phyloP scores from a whole-genome alignment of 1,140 invertebrate genomes.

The Zaprionus davidi region DNA sequence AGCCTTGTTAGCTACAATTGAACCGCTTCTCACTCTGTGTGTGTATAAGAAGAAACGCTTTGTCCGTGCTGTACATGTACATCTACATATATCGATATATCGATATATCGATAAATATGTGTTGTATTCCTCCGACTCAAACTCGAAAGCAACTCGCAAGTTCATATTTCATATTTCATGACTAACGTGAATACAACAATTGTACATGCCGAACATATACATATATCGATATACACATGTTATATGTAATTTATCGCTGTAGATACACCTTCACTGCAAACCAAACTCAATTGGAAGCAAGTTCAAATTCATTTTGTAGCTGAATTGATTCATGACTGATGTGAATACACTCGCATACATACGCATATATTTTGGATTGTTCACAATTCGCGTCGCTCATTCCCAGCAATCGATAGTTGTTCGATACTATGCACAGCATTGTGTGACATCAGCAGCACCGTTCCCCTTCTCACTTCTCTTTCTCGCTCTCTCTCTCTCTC shows the following conservation, averaged over 20 bases:
- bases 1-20: conserved; percentile 7
- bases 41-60: neutral
- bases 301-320: too few relatives aligned
- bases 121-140: too few relatives aligned
- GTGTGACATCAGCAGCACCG: conserved; percentile 32
- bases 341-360: neutral
- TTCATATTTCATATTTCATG: too few relatives aligned
- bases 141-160: too few relatives aligned
- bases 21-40: neutral
- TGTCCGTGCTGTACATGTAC: neutral
- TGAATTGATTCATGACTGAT: neutral
- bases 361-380: neutral
- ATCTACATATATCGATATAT: neutral
- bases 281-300: too few relatives aligned
- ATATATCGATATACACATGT: too few relatives aligned
- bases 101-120: neutral
- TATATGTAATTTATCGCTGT: too few relatives aligned
- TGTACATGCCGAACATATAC: too few relatives aligned
- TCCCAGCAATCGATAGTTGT: conserved; percentile 24
- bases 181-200: too few relatives aligned
- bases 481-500: neutral
- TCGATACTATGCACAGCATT: conserved; percentile 25
- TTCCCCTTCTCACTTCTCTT: neutral
- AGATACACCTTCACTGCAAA: too few relatives aligned
- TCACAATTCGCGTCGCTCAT: neutral